These are phyloP conservation scores for Odontomyia ornata DNA, from an alignment of 2,888 invertebrate species.

Conservation along the genomic window DNA sequence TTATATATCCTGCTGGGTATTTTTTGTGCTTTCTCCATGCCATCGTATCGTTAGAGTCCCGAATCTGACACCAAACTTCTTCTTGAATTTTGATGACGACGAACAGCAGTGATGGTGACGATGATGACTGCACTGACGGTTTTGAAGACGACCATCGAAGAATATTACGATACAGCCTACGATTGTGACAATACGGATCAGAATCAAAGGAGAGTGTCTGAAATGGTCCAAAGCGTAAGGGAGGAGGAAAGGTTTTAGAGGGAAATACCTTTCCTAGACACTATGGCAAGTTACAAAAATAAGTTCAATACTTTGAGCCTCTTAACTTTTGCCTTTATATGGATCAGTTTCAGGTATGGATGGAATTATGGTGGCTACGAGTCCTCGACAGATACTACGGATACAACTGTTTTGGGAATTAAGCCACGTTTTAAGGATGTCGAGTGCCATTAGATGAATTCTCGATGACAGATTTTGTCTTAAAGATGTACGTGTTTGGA, in stretches of 20 bases:
- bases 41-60: constrained; percentile 3
- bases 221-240: not conserved
- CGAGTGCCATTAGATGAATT: constrained; percentile 36
- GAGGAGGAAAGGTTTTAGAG: too few species aligned
- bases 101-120: not conserved
- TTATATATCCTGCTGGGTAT: constrained; percentile 37
- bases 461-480: constrained; percentile 42
- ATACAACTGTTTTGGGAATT: constrained; percentile 37
- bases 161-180: not conserved
- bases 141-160: not conserved
- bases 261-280: not conserved
- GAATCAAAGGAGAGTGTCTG: not conserved
- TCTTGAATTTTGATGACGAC: constrained; percentile 40
- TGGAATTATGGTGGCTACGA: constrained; percentile 7
- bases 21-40: not conserved
- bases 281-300: constrained; percentile 2
- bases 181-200: not conserved
- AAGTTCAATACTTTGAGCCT: constrained; percentile 38
- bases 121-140: not conserved
- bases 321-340: constrained; percentile 36
- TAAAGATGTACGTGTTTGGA: constrained; percentile 35
- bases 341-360: constrained; percentile 34
- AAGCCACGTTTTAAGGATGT: constrained; percentile 42
- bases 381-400: constrained; percentile 9
- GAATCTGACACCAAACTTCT: constrained; percentile 36